Conservation (phyloP, 2,113 vertebrate genomes). For the Dipodomys ordii region DNA sequence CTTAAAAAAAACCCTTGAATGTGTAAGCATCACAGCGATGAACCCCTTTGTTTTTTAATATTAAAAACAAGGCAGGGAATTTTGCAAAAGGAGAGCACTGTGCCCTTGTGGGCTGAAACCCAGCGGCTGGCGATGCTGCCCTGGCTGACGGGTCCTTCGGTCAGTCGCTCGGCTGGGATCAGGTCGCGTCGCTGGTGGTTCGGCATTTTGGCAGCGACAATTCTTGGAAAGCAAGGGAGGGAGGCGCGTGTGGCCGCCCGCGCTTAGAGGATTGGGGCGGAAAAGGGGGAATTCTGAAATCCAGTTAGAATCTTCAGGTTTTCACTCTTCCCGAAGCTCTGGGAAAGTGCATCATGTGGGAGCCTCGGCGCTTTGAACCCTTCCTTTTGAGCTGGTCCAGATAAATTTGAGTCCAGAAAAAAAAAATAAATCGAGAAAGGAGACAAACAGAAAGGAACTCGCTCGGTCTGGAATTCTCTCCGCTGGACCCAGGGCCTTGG, state of each 20-base stretch:
- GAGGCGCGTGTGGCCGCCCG: too few relatives aligned
- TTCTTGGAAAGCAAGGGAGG: background rate
- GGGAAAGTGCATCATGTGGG: background rate
- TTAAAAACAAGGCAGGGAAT: background rate
- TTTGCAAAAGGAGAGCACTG: background rate
- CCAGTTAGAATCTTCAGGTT: background rate
- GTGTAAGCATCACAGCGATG: background rate
- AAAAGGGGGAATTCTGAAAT: background rate
- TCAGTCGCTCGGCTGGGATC: too few relatives aligned
- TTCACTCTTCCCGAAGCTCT: background rate
- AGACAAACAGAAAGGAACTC: background rate
- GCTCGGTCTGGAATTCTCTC: background rate
- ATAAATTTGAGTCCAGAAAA: background rate
- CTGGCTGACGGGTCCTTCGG: too few relatives aligned
- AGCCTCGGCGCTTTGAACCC: background rate
- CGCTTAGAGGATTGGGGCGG: rapidly evolving
- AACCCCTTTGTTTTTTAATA: background rate
- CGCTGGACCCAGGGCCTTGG: background rate
- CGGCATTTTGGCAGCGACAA: too few relatives aligned
- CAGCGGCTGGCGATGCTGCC: too few relatives aligned
- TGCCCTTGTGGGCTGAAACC: background rate
- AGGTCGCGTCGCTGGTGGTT: too few relatives aligned
- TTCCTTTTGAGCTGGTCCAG: background rate
- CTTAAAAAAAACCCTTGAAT: background rate
- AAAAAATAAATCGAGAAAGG: background rate